Percentiles rank a stretch among this genome's conserved stretches.
Evolutionary conservation across 2,888 invertebrate genomes (phyloP).

Genomic region (Digitonthophagus gazella): DNA sequence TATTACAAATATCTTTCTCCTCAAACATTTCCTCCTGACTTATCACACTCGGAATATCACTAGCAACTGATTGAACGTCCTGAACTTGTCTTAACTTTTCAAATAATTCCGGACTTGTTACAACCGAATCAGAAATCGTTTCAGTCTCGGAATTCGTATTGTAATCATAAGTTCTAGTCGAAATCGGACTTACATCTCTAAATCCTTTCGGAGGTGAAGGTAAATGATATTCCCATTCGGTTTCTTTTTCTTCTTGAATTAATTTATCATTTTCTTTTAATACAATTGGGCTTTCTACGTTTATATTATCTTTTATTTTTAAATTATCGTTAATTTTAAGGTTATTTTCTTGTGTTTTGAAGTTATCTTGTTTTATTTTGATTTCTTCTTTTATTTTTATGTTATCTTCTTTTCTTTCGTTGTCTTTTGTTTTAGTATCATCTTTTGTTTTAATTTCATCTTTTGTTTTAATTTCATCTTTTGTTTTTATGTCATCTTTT

Average conservation of each 20-base stretch:
- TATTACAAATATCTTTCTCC: conserved; percentile 43
- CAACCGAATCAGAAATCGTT: conserved; percentile 45
- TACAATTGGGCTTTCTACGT: conserved; percentile 33
- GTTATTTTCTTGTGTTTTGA: background rate
- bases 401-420: background rate
- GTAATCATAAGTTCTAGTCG: conserved; percentile 33
- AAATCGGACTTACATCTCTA: conserved; percentile 51
- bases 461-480: background rate
- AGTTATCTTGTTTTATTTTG: background rate
- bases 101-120: conserved; percentile 48
- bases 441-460: background rate
- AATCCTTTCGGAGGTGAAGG: conserved; percentile 62
- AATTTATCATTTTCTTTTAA: conserved; percentile 30
- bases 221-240: conserved; percentile 58
- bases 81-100: conserved; percentile 46
- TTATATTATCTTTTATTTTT: background rate
- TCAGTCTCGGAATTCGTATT: conserved; percentile 37
- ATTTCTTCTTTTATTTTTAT: background rate
- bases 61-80: conserved; percentile 40
- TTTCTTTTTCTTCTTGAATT: conserved; percentile 41
- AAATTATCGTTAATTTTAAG: background rate
- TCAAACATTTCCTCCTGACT: conserved; percentile 38
- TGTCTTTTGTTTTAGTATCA: background rate
- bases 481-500: background rate
- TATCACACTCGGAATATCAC: conserved; percentile 32